phyloP scores from a whole-genome alignment of 2,888 invertebrate species.

The Pachymerium ferrugineum region DNA sequence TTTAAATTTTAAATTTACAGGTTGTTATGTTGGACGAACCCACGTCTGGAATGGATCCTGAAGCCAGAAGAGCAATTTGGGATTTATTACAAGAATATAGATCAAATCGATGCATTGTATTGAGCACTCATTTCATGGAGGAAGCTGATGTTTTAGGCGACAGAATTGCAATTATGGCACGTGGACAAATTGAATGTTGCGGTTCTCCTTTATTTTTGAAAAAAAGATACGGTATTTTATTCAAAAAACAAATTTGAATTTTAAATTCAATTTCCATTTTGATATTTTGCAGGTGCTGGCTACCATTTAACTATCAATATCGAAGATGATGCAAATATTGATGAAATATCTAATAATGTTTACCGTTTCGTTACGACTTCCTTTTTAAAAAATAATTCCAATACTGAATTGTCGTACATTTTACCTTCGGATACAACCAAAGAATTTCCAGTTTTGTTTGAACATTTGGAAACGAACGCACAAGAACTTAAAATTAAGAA shows the following conservation, averaged over 20 bases:
- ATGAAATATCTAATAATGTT: neutral
- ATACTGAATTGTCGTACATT: conserved; percentile 11
- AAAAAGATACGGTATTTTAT: conserved; percentile 49
- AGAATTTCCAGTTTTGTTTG: conserved; percentile 61
- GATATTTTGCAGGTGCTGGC: conserved; percentile 66
- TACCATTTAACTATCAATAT: conserved; percentile 69
- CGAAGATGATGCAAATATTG: conserved; percentile 15
- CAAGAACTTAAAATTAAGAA: conserved; percentile 55
- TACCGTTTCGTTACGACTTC: neutral
- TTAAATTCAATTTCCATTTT: too few relatives aligned
- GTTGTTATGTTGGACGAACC: conserved; percentile 29
- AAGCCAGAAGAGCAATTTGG: conserved; percentile 46
- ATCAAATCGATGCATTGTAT: conserved; percentile 68
- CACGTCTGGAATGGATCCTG: conserved; percentile 29
- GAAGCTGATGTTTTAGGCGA: conserved; percentile 90
- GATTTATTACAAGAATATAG: conserved; percentile 45
- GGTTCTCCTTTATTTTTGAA: conserved; percentile 81
- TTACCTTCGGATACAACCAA: conserved; percentile 48
- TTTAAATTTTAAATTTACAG: conserved; percentile 36
- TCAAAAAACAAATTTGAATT: too few relatives aligned
- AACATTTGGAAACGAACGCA: conserved; percentile 59
- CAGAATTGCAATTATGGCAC: conserved; percentile 77
- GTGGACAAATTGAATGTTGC: conserved; percentile 65
- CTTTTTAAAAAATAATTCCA: neutral
- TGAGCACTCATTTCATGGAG: conserved; percentile 93